Base-by-base conservation (phyloP, 1,140 invertebrate species). In the Druon quercuslanigerum region DNA sequence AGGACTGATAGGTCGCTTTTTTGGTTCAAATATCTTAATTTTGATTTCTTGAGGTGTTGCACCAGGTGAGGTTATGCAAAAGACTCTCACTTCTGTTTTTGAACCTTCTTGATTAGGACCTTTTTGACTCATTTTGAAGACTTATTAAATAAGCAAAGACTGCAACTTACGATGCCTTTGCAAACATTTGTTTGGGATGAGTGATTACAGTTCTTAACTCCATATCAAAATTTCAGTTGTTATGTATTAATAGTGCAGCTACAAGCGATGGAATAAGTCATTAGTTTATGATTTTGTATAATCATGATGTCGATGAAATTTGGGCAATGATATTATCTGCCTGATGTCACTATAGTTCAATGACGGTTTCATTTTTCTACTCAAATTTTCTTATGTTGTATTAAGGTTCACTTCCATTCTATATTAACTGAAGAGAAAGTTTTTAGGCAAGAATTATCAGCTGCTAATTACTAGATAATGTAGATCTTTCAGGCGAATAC, bases 21-120 rank as follows among this genome's bases (percentile, higher is more conserved):
- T 89, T 1, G 89, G 89, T 60, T 91, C 90, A 12, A 89, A 87
- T n/a, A 91, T 91, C 46, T 84, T 88, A 0, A 91, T 89, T 4
- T 89, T 83, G 17, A 91, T 83, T 11, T 84, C 87, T 56, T 87
- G 89, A 0, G 90, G 90, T 12, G 89, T 85, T 5, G 81, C 88
- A 8, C 90, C 90, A 0, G 90, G 90, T n/a, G 78, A 50, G 0
- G 88, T 7, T 7, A 90, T 85, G 82, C 88, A 91, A 1, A 84
- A 88, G 12, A 91, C 90, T 56, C 89, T 79, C 51, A 90, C 90
- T 81, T 91, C 90, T 79, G 88, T 87, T 74, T 90, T 91, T 17
- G 86, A 82, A 33, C 82, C 79, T 1, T 89, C 88, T 74, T 86
- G 85, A 50, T 73, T 79, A 16, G 88, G 88, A 8, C 89, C 89